Conservation (phyloP, 2,888 invertebrate species). For the Dasypolia templi region DNA sequence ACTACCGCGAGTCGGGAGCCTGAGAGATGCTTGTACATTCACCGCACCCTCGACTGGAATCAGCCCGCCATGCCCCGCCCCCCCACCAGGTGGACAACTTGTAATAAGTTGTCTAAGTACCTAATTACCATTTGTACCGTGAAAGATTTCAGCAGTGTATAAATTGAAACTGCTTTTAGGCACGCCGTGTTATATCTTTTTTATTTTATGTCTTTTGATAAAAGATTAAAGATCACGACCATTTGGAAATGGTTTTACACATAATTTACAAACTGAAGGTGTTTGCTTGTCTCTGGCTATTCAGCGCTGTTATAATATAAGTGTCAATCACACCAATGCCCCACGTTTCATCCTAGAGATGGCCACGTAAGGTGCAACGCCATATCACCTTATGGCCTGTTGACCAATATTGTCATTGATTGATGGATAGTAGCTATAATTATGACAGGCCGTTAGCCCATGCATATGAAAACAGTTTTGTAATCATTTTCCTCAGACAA, state of each 20-base stretch:
- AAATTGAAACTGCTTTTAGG: no score
- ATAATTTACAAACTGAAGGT: background rate
- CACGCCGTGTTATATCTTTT: no score
- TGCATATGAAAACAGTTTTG: slow-evolving; percentile 29
- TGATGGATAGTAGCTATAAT: slow-evolving; percentile 37
- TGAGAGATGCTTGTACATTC: no score
- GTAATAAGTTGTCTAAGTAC: no score
- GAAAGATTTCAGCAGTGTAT: no score
- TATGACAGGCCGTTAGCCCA: slow-evolving; percentile 25
- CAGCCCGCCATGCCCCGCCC: no score
- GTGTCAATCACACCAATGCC: background rate
- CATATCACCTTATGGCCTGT: slow-evolving; percentile 29
- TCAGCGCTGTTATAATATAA: slow-evolving; percentile 2
- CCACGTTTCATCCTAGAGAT: background rate
- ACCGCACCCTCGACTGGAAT: no score
- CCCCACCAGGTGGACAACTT: no score
- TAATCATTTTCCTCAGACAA: slow-evolving; percentile 28
- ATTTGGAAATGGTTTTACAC: background rate
- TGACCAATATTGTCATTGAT: slow-evolving; percentile 42
- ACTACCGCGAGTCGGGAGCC: no score
- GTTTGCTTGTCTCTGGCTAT: no score
- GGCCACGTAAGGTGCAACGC: slow-evolving; percentile 16
- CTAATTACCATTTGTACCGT: no score
- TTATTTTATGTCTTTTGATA: background rate
- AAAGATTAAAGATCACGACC: no score